Evolutionary conservation across 2,113 vertebrate species (phyloP).

Genomic region (Calypte anna): DNA sequence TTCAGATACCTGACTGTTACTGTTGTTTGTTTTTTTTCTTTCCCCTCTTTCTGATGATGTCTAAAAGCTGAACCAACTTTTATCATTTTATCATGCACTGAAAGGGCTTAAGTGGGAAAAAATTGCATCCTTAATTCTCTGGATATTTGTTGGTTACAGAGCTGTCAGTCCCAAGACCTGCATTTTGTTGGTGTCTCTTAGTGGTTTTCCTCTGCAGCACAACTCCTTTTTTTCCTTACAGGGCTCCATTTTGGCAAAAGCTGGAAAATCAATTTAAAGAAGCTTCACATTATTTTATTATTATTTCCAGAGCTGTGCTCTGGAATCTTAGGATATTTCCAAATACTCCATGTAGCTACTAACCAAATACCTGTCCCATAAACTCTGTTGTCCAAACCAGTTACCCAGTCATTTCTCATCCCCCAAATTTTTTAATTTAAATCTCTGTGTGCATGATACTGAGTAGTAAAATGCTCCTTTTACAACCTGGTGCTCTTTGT

Average conservation of each 20-base stretch:
- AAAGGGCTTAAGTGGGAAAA: not conserved
- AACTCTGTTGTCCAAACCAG: slow-evolving; percentile 14
- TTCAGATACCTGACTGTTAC: not conserved
- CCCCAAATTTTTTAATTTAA: slow-evolving; percentile 34
- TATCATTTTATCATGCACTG: not conserved
- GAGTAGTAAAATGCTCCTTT: slow-evolving; percentile 33
- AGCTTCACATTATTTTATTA: not conserved
- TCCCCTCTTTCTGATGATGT: not conserved
- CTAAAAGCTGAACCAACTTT: not conserved
- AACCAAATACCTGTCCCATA: slow-evolving; percentile 26
- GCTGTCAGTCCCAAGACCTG: not conserved
- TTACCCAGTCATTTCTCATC: slow-evolving; percentile 17
- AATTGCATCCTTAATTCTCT: not conserved
- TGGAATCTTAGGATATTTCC: not conserved
- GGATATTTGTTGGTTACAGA: not conserved
- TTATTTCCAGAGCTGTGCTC: slow-evolving; percentile 21
- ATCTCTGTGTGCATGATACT: not conserved
- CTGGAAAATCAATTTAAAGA: slow-evolving; percentile 17
- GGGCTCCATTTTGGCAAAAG: not conserved
- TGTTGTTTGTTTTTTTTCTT: not conserved
- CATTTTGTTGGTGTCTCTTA: not conserved
- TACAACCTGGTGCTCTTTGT: slow-evolving; percentile 61
- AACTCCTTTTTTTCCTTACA: not conserved
- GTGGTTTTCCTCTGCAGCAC: not conserved
- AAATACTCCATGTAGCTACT: slow-evolving; percentile 22